Percentiles rank a stretch among this genome's conserved stretches.
Evolutionary conservation across 1,140 invertebrate genomes (phyloP).

Genomic region (Lordiphosa clarofinis): DNA sequence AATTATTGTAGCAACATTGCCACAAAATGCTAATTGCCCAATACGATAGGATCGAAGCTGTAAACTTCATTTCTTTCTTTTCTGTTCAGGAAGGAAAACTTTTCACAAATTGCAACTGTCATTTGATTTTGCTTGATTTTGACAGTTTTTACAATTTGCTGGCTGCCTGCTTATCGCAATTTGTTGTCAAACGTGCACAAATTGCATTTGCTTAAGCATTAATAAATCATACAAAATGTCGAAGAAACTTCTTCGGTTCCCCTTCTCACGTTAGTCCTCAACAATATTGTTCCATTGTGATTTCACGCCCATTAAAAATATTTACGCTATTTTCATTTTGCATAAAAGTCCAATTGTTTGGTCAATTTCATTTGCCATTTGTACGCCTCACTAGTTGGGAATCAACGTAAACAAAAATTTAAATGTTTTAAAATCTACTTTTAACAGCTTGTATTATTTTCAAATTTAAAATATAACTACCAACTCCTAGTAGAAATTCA

Average conservation of each 20-base stretch:
- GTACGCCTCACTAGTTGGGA: slow-evolving; percentile 6
- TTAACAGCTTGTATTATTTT: too few relatives aligned
- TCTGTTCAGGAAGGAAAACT: slow-evolving; percentile 23
- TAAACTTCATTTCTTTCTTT: slow-evolving; percentile 14
- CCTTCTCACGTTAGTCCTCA: background rate
- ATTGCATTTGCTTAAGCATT: slow-evolving; percentile 43
- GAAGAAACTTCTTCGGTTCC: slow-evolving; percentile 19
- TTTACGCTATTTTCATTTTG: slow-evolving; percentile 10
- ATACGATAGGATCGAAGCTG: slow-evolving; percentile 58
- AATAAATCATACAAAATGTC: slow-evolving; percentile 52
- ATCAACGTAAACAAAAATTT: background rate
- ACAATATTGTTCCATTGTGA: slow-evolving; percentile 4
- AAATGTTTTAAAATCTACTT: background rate
- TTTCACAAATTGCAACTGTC: slow-evolving; percentile 68
- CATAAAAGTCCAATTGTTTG: slow-evolving; percentile 27
- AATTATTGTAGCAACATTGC: slow-evolving; percentile 75
- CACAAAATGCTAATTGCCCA: slow-evolving; percentile 75
- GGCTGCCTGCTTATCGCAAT: slow-evolving; percentile 44
- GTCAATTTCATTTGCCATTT: slow-evolving; percentile 36
- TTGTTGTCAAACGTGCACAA: slow-evolving; percentile 58
- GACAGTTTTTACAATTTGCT: slow-evolving; percentile 49
- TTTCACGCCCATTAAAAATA: slow-evolving; percentile 36
- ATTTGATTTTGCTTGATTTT: slow-evolving; percentile 60
- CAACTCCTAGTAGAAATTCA: too few relatives aligned
- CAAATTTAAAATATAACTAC: too few relatives aligned